Percentiles rank a stretch among this genome's conserved stretches.
Evolutionary conservation across 2,797 vertebrate genomes (phyloP).

Genomic region (Chanos chanos): DNA sequence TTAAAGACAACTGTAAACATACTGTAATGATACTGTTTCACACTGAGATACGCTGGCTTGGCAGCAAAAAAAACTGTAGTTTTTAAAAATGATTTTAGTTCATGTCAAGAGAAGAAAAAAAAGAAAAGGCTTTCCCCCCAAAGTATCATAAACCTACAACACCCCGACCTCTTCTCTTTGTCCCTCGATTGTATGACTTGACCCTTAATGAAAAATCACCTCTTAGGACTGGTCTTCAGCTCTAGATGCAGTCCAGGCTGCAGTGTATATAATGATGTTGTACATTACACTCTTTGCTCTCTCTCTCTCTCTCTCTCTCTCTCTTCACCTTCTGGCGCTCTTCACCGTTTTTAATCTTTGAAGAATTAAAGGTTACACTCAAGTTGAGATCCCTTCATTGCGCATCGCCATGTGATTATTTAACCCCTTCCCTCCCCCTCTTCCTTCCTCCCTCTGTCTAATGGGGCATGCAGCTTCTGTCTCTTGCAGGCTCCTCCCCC

Average conservation of each 20-base stretch:
- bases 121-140: constrained; percentile 94
- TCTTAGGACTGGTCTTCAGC: constrained; percentile 99
- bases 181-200: constrained; percentile 99
- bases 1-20: constrained; percentile 92
- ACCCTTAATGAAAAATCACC: constrained; percentile 93
- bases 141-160: constrained; percentile 99
- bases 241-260: constrained; percentile 94
- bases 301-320: constrained; percentile 51
- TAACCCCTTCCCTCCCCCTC: constrained; percentile 46
- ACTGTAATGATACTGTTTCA: constrained; percentile 98
- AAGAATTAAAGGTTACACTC: constrained; percentile 64
- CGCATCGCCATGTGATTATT: constrained; percentile 65
- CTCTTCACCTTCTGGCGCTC: constrained; percentile 61
- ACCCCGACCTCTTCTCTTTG: constrained; percentile 98
- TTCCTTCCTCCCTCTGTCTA: constrained; percentile 32
- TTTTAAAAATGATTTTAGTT: constrained; percentile 99
- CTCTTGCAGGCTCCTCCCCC: constrained; percentile 29
- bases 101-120: constrained; percentile 80
- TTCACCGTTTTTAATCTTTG: constrained; percentile 74
- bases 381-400: constrained; percentile 65
- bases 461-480: constrained; percentile 30
- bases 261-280: constrained; percentile 97
- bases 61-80: constrained; percentile 95
- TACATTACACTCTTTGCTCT: constrained; percentile 87
- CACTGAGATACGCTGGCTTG: constrained; percentile 93